These are phyloP conservation scores for Rhinolophus ferrumequinum DNA, from an alignment of 2,113 vertebrate genomes.

Conservation along the genomic window DNA sequence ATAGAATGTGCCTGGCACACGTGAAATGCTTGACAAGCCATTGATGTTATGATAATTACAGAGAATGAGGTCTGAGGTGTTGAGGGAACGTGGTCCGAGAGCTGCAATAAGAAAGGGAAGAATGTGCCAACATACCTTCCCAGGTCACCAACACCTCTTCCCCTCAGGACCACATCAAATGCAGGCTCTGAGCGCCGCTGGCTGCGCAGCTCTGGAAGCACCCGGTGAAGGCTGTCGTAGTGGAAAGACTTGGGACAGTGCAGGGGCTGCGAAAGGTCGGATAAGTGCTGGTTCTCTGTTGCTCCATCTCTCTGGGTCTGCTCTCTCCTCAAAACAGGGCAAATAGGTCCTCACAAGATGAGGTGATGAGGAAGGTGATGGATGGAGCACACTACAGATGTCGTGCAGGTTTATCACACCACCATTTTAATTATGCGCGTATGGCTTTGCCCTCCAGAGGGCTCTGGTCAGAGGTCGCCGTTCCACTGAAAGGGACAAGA, in stretches of 20 bases:
- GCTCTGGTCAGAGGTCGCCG: background rate
- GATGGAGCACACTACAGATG: fast-evolving
- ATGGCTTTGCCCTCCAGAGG: background rate
- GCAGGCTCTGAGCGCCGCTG: fast-evolving
- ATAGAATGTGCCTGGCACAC: background rate
- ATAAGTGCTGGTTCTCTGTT: background rate
- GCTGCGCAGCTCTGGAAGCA: background rate
- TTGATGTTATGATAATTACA: background rate
- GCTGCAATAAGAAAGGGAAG: background rate
- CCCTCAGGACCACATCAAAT: background rate
- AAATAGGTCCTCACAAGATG: background rate
- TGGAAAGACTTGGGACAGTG: background rate
- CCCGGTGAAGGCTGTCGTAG: background rate
- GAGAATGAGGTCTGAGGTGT: background rate
- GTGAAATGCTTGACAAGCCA: background rate
- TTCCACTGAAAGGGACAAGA: background rate
- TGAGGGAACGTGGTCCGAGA: background rate
- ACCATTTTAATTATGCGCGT: background rate
- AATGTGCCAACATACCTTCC: background rate
- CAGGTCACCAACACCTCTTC: background rate
- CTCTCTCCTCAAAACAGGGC: background rate
- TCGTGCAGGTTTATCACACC: background rate
- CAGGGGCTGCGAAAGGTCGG: background rate
- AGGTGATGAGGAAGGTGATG: background rate
- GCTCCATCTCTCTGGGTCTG: background rate